Base-by-base conservation (phyloP, 2,797 vertebrate genomes). In the Microcaecilia unicolor region DNA sequence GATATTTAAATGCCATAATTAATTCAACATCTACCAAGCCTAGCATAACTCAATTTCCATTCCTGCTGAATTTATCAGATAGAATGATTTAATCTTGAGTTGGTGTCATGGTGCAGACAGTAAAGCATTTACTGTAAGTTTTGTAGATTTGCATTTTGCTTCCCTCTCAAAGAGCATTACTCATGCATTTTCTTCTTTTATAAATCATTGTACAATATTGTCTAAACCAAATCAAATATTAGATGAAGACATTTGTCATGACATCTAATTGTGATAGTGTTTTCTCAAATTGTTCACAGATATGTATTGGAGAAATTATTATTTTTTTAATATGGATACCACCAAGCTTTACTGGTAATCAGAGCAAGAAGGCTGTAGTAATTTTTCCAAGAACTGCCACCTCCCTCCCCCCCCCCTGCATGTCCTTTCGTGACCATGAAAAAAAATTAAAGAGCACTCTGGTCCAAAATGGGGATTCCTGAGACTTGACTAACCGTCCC, bases 1-100 rank as follows among this genome's bases (percentile, higher is more conserved):
- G 15, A 34, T 57, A 50, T 49, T 64, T 64, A 66, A 70, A 55
- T 48, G 9, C 26, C 58, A 40, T 24, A 16, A 51, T 41, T 18
- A 36, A 52, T 56, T 59, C 26, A 47, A 13, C 28, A 14, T 25
- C 38, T 64, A n/a, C 15, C 37, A 61, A 28, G 26, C 24, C 24
- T 20, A 67, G 34, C 20, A 34, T 22, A 48, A 29, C 3, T 44
- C 40, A 31, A 28, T 46, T 53, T 31, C 31, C 16, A 32, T 60
- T 70, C 49, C 19, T 55, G 28, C 43, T 46, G 31, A 5, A 8
- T 50, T 26, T 32, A 25, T 31, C 18, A 22, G 29, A 28, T 31
- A 23, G 64, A 55, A n/a, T 12, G 10, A n/a, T 55, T 55, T 32
- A 28, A 27, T 36, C 27, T 32, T 12, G 40, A 51, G 32, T 35